These are phyloP conservation scores for Ormyrus thymus DNA, from an alignment of 2,888 invertebrate genomes.

Conservation along the genomic window DNA sequence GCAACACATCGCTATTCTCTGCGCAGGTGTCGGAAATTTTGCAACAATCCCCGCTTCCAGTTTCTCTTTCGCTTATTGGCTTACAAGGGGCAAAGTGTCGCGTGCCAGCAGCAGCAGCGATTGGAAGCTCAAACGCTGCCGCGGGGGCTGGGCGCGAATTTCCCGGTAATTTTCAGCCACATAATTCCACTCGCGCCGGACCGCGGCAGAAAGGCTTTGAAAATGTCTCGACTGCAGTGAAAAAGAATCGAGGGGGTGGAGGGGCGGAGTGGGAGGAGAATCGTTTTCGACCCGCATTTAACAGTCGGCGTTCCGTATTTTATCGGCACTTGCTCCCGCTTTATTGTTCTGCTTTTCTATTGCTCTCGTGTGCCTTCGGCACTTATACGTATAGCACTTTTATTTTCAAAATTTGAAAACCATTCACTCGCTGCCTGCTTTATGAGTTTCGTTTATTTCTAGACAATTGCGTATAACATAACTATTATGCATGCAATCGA, in stretches of 20 bases:
- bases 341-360: conserved; percentile 34
- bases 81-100: not conserved
- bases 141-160: conserved; percentile 19
- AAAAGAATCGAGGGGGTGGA: conserved; percentile 44
- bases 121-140: conserved; percentile 9
- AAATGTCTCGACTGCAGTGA: conserved; percentile 36
- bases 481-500: too few species aligned
- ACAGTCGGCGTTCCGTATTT: conserved; percentile 55
- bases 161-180: conserved; percentile 49
- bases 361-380: conserved; percentile 9
- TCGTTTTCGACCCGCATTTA: conserved; percentile 52
- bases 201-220: conserved; percentile 31
- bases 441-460: not conserved
- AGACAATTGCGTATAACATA: too few species aligned
- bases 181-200: conserved; percentile 29
- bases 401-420: conserved; percentile 30
- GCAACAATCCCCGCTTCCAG: conserved; percentile 8
- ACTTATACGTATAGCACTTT: conserved; percentile 17
- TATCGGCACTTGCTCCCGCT: conserved; percentile 47
- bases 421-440: conserved; percentile 2
- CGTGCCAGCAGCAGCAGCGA: conserved; percentile 3
- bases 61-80: not conserved
- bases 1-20: not conserved
- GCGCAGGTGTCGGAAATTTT: conserved; percentile 11
- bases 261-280: conserved; percentile 27